These are phyloP conservation scores for Deilephila elpenor DNA, from an alignment of 2,888 invertebrate species.

Conservation along the genomic window DNA sequence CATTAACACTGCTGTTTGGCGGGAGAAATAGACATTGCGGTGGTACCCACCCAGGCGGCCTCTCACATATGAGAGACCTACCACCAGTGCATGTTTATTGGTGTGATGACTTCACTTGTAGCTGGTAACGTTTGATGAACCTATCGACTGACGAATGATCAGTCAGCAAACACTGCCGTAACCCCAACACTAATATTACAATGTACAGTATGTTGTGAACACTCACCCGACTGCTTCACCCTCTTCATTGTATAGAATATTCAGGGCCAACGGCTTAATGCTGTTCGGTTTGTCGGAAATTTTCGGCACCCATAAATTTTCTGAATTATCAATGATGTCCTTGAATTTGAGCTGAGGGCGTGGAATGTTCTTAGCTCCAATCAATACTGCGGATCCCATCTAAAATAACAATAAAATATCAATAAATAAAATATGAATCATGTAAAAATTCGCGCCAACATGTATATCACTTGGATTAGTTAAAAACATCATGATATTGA, in stretches of 20 bases:
- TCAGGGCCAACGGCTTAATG: conserved; percentile 90
- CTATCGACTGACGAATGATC: neutral
- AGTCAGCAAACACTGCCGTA: neutral
- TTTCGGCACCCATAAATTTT: conserved; percentile 91
- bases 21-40: too few species aligned
- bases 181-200: neutral
- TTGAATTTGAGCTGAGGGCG: conserved; percentile 94
- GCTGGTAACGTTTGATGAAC: neutral
- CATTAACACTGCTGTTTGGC: too few species aligned
- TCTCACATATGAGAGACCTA: too few species aligned
- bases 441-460: neutral
- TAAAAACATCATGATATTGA: conserved; percentile 7
- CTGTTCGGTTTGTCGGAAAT: conserved; percentile 95
- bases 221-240: conserved; percentile 85
- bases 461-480: neutral
- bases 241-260: conserved; percentile 87
- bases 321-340: conserved; percentile 92
- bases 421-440: neutral
- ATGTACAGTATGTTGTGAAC: conserved; percentile 28
- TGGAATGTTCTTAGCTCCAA: conserved; percentile 89
- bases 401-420: conserved; percentile 40
- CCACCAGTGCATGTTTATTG: too few species aligned
- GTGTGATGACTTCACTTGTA: neutral
- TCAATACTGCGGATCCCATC: conserved; percentile 79
- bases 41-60: too few species aligned